These are phyloP conservation scores for human DNA, from an alignment of 2,113 vertebrate species.

Conservation along the genomic window GRCh38 chr18:41722001-41722500, in stretches of 20 bases:
- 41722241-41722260: not conserved
- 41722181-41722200: not conserved
- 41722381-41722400: not conserved
- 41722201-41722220: conserved; percentile 2
- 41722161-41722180: not conserved
- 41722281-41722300: not conserved
- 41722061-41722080: not conserved
- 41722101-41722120: not conserved
- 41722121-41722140: not conserved
- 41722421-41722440: not conserved
- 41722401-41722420: conserved; percentile 24
- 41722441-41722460: not conserved
- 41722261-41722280: not conserved
- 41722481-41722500: not conserved
- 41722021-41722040: not conserved
- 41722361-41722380: not conserved
- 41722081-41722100: not conserved
- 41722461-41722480: not conserved
- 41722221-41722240: not conserved
- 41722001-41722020: not conserved
- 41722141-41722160: not conserved
- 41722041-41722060: conserved; percentile 9
- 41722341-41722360: not conserved
- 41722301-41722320: not conserved
- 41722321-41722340: not conserved